These are phyloP conservation scores for Drosophila aldrichi DNA, from an alignment of 2,888 invertebrate genomes.

Conservation along the genomic window DNA sequence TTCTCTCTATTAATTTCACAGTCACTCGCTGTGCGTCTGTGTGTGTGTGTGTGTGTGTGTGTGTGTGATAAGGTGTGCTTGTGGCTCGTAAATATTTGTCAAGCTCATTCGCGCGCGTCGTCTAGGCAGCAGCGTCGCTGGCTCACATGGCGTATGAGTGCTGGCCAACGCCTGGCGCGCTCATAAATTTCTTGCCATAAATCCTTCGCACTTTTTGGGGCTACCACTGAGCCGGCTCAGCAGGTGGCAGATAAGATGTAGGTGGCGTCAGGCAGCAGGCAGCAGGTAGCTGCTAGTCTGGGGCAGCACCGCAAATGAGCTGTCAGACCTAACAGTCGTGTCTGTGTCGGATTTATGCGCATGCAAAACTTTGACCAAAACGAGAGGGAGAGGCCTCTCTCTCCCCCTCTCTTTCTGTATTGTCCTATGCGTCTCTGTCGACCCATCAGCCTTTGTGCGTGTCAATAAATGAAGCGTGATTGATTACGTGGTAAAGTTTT, in stretches of 20 bases:
- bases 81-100: conserved; percentile 65
- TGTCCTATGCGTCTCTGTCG: conserved; percentile 25
- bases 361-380: conserved; percentile 63
- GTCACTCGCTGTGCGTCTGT: neutral
- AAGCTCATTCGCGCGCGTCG: conserved; percentile 48
- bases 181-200: conserved; percentile 67
- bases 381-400: conserved; percentile 5
- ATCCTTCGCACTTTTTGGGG: conserved; percentile 53
- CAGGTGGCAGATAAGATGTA: conserved; percentile 20
- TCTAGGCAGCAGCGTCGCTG: neutral
- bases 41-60: conserved; percentile 4
- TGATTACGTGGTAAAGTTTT: conserved; percentile 77
- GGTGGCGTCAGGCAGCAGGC: too few species aligned
- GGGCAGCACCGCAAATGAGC: conserved; percentile 62
- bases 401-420: neutral
- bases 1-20: conserved; percentile 43
- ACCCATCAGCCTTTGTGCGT: conserved; percentile 68
- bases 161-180: conserved; percentile 35
- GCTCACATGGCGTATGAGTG: conserved; percentile 60
- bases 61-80: conserved; percentile 46
- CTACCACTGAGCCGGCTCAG: conserved; percentile 12
- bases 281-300: neutral
- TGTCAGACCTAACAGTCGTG: conserved; percentile 50
- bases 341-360: conserved; percentile 60
- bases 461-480: conserved; percentile 81